A percentile compares a stretch with the other conserved stretches of the same genome.
phyloP scores from a whole-genome alignment of 2,888 invertebrate species.

The Trachelus troglodyta region DNA sequence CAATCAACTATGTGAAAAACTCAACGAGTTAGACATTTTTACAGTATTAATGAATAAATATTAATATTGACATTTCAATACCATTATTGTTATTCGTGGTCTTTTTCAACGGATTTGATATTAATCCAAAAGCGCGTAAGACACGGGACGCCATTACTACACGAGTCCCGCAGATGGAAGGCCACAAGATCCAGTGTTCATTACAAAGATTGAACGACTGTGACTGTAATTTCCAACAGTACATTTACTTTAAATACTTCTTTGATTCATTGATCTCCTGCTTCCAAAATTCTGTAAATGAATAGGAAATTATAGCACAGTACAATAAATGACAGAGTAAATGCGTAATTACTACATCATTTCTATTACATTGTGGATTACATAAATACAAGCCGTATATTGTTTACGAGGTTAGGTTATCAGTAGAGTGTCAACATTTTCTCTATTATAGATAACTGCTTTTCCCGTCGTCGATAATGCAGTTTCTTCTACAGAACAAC shows the following conservation, averaged over 20 bases:
- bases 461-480: not conserved
- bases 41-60: not conserved
- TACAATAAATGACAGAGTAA: not conserved
- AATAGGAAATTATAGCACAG: not conserved
- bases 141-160: constrained; percentile 47
- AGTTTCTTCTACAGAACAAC: not conserved
- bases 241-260: not conserved
- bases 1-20: not conserved
- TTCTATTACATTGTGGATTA: not conserved
- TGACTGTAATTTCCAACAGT: not conserved
- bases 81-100: constrained; percentile 23
- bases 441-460: not conserved
- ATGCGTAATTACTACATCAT: not conserved
- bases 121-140: constrained; percentile 32
- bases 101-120: constrained; percentile 31
- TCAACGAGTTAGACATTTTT: not conserved
- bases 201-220: not conserved
- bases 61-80: not conserved
- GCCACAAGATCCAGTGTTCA: not conserved
- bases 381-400: not conserved
- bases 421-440: not conserved
- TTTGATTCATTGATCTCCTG: not conserved
- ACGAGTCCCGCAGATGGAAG: not conserved
- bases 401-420: not conserved
- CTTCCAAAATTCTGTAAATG: not conserved